Base-by-base conservation (phyloP, 2,888 invertebrate species). In the Malthinus flaveolus region DNA sequence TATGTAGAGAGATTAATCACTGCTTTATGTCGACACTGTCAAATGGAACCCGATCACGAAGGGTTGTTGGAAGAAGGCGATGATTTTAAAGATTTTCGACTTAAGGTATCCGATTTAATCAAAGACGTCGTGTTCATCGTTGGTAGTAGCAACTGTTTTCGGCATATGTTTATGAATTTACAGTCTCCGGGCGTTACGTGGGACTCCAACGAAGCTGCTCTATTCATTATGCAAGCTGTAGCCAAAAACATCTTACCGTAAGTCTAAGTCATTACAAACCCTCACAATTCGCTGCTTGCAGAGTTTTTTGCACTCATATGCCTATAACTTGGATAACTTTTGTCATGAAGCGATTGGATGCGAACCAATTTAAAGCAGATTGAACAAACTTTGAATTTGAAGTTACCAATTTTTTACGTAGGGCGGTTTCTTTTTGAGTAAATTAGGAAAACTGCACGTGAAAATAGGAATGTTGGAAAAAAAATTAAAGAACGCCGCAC, bases 41-140 rank as follows among this genome's bases (percentile, higher is more conserved):
- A 97, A 80, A 93, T 97, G 82, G 98, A 99, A 71, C 89, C 95
- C 0, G 98, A 98, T 75, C 91, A 91, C 71, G 93, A 95, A 55
- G 91, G 92, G 12, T 79, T 95, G 44, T 86, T 94, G 1, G 90
- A 92, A 61, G 90, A 92, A 54, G 87, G 86, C 0, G 93, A 93
- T 71, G 92, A 92, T 69, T 95, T 97, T 74, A 84, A 84, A 56
- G 90, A 90, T 66, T 93, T 93, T 78, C 86, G 99, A 63, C 81
- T 84, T 66, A 89, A 94, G 74, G 95, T 95, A 11, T 90, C 91
- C 32, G 97, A 98, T 75, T 81, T 98, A 56, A 91, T 98, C 63
- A 95, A 96, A 76, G 98, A 99, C 75, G 93, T 98, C 44, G 93
- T 96, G 37, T 98, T 97, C 79, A 93, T 98, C 52, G 91, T 97